Evolutionary conservation across 2,113 vertebrate species (phyloP).

Genomic region (Rhinogobius similis): DNA sequence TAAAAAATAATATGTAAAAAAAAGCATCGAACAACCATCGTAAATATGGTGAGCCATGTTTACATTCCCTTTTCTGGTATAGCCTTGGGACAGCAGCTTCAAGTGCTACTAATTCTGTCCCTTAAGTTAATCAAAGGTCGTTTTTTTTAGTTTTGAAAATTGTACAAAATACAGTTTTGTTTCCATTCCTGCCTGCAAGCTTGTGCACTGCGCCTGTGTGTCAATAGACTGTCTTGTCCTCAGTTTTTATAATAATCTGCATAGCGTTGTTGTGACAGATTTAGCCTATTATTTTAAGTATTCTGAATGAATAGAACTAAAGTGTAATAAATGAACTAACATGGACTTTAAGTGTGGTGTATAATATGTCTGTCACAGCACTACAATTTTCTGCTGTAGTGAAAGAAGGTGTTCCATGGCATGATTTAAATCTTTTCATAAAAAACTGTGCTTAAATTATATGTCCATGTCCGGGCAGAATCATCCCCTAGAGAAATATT

Average conservation of each 20-base stretch:
- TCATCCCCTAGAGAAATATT: constrained; percentile 45
- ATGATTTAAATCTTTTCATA: constrained; percentile 67
- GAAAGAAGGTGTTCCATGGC: constrained; percentile 62
- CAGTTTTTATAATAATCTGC: constrained; percentile 89
- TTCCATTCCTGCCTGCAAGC: constrained; percentile 91
- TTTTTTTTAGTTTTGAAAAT: constrained; percentile 43
- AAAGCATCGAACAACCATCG: not conserved
- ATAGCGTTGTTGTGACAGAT: constrained; percentile 92
- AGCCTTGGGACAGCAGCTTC: constrained; percentile 17
- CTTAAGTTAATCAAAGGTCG: constrained; percentile 40
- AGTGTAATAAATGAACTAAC: constrained; percentile 74
- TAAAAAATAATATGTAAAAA: not conserved
- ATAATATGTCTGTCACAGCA: constrained; percentile 65
- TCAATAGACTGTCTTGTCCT: constrained; percentile 91
- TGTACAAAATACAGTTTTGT: constrained; percentile 67
- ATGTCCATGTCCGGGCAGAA: constrained; percentile 49
- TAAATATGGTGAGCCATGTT: constrained; percentile 14
- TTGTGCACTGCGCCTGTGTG: constrained; percentile 97
- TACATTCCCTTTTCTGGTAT: not conserved
- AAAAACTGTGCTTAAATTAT: constrained; percentile 51
- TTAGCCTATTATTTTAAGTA: constrained; percentile 83
- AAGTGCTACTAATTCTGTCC: constrained; percentile 24
- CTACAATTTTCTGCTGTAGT: constrained; percentile 63
- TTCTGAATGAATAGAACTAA: constrained; percentile 72
- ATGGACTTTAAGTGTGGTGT: constrained; percentile 71